Conservation (phyloP, 1,140 invertebrate genomes). For the Philotrypesis tridentata region DNA sequence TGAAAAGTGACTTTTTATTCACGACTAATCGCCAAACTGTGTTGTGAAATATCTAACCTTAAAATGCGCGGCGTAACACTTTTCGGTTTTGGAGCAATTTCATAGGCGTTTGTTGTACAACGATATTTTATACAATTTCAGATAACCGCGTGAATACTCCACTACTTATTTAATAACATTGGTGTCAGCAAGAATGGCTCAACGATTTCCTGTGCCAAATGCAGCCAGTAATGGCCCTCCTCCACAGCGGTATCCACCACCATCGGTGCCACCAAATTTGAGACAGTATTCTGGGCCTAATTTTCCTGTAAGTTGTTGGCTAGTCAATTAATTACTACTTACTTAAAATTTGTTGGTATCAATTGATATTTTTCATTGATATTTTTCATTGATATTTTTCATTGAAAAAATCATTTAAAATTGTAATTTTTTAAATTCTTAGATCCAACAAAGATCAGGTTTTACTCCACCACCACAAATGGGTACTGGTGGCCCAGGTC, state of each 20-base stretch:
- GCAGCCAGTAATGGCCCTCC: constrained; percentile 75
- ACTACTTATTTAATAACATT: background rate
- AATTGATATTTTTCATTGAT: too few relatives aligned
- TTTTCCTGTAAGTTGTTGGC: constrained; percentile 75
- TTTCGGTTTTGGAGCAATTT: background rate
- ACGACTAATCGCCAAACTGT: background rate
- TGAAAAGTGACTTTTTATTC: background rate
- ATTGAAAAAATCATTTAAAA: too few relatives aligned
- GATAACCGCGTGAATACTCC: constrained; percentile 20
- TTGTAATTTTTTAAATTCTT: too few relatives aligned
- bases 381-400: too few relatives aligned
- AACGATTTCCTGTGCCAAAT: constrained; percentile 57
- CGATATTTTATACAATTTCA: constrained; percentile 10
- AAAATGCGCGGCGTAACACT: background rate
- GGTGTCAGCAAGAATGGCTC: constrained; percentile 72
- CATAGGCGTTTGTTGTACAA: background rate
- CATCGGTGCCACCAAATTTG: constrained; percentile 75
- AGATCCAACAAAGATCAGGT: constrained; percentile 74
- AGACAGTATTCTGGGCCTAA: constrained; percentile 77
- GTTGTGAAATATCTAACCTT: constrained; percentile 20
- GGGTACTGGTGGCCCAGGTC: constrained; percentile 70
- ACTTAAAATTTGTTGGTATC: too few relatives aligned
- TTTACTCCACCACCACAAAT: constrained; percentile 76
- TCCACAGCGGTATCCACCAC: constrained; percentile 76
- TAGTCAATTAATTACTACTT: constrained; percentile 2